Evolutionary conservation across 2,113 vertebrate species (phyloP).

Genomic region (human (Homo sapiens)): GRCh38 chr18:39267001-39267500

Average conservation of each 20-base stretch:
- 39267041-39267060: background rate
- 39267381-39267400: background rate
- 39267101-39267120: background rate
- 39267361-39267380: background rate
- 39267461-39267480: slow-evolving; percentile 23
- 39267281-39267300: background rate
- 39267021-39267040: background rate
- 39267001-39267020: background rate
- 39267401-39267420: background rate
- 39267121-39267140: background rate
- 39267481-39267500: background rate
- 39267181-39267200: background rate
- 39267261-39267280: background rate
- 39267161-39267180: background rate
- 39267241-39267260: background rate
- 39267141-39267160: background rate
- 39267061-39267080: background rate
- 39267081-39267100: background rate
- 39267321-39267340: background rate
- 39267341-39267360: background rate
- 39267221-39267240: background rate
- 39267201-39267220: background rate
- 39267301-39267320: background rate
- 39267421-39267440: slow-evolving; percentile 28
- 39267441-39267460: slow-evolving; percentile 28